phyloP scores from a whole-genome alignment of 2,113 vertebrate species.

The Grammomys surdaster region DNA sequence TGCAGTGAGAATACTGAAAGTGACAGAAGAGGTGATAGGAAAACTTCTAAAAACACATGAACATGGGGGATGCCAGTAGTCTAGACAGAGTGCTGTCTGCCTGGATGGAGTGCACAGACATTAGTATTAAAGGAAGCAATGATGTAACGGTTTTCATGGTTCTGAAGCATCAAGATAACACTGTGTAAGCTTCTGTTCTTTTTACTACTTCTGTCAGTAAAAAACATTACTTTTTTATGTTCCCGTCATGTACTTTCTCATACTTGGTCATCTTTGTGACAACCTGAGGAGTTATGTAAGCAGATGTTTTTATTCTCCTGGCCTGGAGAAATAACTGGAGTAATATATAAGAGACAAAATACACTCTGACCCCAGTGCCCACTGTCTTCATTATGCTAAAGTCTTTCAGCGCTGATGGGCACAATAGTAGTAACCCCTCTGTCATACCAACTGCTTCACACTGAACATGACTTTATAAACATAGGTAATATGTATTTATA shows the following conservation, averaged over 20 bases:
- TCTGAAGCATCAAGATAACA: not conserved
- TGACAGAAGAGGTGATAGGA: not conserved
- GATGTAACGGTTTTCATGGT: not conserved
- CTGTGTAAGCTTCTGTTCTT: slow-evolving; percentile 22
- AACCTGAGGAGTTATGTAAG: not conserved
- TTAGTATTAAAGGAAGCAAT: not conserved
- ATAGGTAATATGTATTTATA: not conserved
- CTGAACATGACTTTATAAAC: slow-evolving; percentile 41
- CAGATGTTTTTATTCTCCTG: not conserved
- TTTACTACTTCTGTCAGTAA: not conserved
- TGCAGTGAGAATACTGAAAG: slow-evolving; percentile 37
- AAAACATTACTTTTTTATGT: not conserved
- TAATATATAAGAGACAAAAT: not conserved
- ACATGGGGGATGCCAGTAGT: not conserved
- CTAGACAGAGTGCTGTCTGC: not conserved
- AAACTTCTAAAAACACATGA: slow-evolving; percentile 40
- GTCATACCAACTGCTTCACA: slow-evolving; percentile 6
- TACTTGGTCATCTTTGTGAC: slow-evolving; percentile 27
- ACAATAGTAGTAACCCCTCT: not conserved
- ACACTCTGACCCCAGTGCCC: not conserved
- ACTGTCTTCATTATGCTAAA: not conserved
- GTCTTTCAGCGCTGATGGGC: not conserved
- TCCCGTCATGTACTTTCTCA: slow-evolving; percentile 11
- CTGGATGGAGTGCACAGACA: not conserved
- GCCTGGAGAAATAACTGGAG: not conserved